Conservation (phyloP, 2,888 invertebrate genomes). For the Sphaeridia pumilis region DNA sequence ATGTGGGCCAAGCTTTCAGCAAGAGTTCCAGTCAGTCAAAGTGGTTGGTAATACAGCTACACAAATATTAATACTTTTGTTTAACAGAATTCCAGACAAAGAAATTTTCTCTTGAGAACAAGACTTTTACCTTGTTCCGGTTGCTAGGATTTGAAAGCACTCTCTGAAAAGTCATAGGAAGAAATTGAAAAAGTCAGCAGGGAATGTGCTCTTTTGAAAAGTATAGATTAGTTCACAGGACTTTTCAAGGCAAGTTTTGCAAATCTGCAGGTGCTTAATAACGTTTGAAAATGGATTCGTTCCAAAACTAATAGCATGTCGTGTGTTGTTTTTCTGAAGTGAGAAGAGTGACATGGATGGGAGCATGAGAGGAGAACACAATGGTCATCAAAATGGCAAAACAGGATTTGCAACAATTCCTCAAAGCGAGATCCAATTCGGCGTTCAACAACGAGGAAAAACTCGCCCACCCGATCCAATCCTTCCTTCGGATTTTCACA, state of each 20-base stretch:
- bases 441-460: constrained; percentile 27
- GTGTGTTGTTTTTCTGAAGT: constrained; percentile 19
- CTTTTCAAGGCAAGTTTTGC: neutral
- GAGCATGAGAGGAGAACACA: constrained; percentile 32
- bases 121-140: neutral
- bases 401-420: constrained; percentile 35
- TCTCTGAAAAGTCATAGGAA: neutral
- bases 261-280: neutral
- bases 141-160: neutral
- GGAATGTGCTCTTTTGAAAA: too few relatives aligned
- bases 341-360: constrained; percentile 37
- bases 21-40: too few relatives aligned
- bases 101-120: too few relatives aligned
- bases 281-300: neutral
- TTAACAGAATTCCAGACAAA: too few relatives aligned
- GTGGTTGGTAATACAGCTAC: too few relatives aligned
- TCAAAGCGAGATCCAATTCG: constrained; percentile 31
- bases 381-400: constrained; percentile 31
- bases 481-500: constrained; percentile 34
- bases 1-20: constrained; percentile 2
- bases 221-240: neutral
- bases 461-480: constrained; percentile 32
- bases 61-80: too few relatives aligned
- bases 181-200: neutral
- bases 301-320: constrained; percentile 15